Evolutionary conservation across 2,113 vertebrate genomes (phyloP), one percentile per base, ranked within the genome.

Genomic region (Clarias magur): DNA sequence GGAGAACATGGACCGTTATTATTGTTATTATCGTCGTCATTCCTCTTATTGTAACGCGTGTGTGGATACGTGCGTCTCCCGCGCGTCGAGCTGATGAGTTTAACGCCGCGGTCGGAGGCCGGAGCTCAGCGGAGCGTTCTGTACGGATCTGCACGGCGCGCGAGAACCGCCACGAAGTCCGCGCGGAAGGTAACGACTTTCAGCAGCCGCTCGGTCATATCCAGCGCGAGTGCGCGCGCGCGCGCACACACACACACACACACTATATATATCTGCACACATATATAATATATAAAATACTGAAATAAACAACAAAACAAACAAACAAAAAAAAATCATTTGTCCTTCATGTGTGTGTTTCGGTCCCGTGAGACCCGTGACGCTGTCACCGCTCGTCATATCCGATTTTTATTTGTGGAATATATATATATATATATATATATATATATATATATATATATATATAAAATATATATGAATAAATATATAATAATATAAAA

Each of bases 1-100:
- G 56, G 21, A 86, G 91, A 92, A 93, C 91, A 93, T 94, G 92
- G 92, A 92, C 87, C 92, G 92, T 91, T 92, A 94, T 92, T 92
- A 93, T 94, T 48, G 48, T 1, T 48, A 48, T 48, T 48, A 48
- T 8, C 7, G 7, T 48, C 7, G 6, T 48, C 7, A 48, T 48
- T 8, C 6, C 42, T 4, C 8, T 48, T 48, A 48, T 48, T 48
- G 8, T 48, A 48, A 48, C 6, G 62, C 48, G 53, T 27, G 19
- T 23, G 67, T 21, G 70, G 23, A 15, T 78, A 38, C 68, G 84
- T 53, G 75, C 11, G 85, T 76, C 75, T 56, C 63, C 30, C 85
- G 78, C 86, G 83, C 68, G 30, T 72, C 38, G 89, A 91, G 90
- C 92, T 59, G 85, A 93, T 94, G 92, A 78, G 72, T 93, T 90